Base-by-base conservation (phyloP, 2,888 invertebrate species). In the Trichogramma dendrolimi region DNA sequence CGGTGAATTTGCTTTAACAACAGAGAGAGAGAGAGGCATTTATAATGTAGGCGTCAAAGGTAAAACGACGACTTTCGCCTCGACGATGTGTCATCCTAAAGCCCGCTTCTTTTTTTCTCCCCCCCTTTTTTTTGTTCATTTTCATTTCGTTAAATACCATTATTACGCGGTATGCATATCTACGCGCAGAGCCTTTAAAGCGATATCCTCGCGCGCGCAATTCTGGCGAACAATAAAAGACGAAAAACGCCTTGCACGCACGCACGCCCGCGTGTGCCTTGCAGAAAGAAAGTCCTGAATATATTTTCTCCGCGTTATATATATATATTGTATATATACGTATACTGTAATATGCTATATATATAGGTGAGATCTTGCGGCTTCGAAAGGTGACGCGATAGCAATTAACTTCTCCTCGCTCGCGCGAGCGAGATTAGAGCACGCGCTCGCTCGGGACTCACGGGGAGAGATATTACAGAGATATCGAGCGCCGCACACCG, bases 361-460 rank as follows among this genome's bases (percentile, higher is more conserved):
- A 27, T 27, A 27, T 27, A 27, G 27, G 27, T 27, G 27, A 27
- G 27, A 27, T 27, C 27, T 27, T 27, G 27, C 27, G 27, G 27
- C 27, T 27, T 27, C 27, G 27, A 55, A 61, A 65, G 67, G 66
- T 67, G 67, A 64, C 64, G 66, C 69, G 70, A 69, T 70, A 72
- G 77, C 75, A 79, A 79, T 79, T 78, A 79, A 79, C 78, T 79
- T 79, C 78, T 78, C 77, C 78, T 77, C 74, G 75, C 27, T 27
- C 27, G 27, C 27, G 27, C 27, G 27, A 27, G 27, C 73, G 73
- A 78, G 79, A 79, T 78, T 78, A 77, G 77, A 78, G 72, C 76
- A 27, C 27, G 27, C 27, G 27, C 27, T 27, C 27, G 27, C 27
- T 27, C 27, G 27, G 27, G 27, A 27, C 27, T 27, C 27, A 27